Conservation (phyloP, 2,113 vertebrate species). For the Alces alces region DNA sequence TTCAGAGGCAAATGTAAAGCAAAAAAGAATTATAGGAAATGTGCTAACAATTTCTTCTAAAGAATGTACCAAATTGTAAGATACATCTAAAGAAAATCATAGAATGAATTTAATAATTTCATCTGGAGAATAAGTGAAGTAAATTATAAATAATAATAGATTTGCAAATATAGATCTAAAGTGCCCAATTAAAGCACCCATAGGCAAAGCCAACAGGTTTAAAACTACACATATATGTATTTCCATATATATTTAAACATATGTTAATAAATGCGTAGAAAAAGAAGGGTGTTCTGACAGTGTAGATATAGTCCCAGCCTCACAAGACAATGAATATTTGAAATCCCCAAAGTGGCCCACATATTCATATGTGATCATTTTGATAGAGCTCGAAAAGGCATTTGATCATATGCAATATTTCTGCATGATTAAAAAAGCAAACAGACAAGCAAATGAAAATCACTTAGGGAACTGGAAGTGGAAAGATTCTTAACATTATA, state of each 20-base stretch:
- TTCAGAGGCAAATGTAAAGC: not conserved
- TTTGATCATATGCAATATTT: not conserved
- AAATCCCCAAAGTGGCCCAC: accelerated
- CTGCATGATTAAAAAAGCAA: not conserved
- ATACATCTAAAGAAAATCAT: not conserved
- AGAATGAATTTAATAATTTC: not conserved
- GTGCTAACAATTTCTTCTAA: not conserved
- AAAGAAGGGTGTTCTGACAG: accelerated
- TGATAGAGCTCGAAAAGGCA: not conserved
- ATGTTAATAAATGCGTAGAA: not conserved
- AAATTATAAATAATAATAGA: not conserved
- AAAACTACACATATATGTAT: not conserved
- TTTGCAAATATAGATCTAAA: not conserved
- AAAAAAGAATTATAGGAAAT: not conserved
- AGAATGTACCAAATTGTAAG: not conserved
- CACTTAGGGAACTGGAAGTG: not conserved
- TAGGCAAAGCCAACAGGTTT: not conserved
- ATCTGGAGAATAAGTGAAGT: not conserved
- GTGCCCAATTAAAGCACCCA: not conserved
- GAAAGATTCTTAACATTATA: not conserved
- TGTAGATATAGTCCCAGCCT: accelerated
- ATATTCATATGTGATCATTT: no score
- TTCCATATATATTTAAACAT: not conserved
- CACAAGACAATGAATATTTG: accelerated
- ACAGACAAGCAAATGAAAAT: not conserved